Conservation (phyloP, 2,797 vertebrate species). For the Thamnophis elegans region DNA sequence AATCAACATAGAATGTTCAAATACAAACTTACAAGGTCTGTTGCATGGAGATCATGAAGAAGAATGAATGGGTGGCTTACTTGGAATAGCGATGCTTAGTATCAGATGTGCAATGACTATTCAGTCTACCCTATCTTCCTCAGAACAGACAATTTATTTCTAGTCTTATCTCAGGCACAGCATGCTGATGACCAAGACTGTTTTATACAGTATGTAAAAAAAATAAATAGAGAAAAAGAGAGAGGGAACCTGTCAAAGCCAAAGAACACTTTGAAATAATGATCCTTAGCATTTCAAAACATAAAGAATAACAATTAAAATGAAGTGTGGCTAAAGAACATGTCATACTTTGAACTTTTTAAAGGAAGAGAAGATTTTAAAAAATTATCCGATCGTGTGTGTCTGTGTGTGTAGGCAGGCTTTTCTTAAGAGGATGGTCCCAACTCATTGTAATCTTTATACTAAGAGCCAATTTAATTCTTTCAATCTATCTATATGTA, state of each 20-base stretch:
- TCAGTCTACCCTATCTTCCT: background rate
- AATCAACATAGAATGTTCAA: background rate
- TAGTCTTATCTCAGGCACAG: background rate
- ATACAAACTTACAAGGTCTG: background rate
- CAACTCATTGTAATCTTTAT: background rate
- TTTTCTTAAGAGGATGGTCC: background rate
- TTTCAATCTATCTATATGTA: background rate
- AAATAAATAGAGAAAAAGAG: too few species aligned
- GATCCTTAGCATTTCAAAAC: background rate
- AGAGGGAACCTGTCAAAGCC: background rate
- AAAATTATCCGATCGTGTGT: background rate
- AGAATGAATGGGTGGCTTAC: background rate
- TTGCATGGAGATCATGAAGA: background rate
- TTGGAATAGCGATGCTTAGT: background rate
- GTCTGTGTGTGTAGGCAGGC: too few species aligned
- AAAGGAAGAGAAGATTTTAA: background rate
- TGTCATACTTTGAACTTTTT: background rate
- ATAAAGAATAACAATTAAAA: background rate
- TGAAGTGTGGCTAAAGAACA: background rate
- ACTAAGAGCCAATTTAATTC: background rate
- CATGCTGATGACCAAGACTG: background rate
- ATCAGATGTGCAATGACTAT: background rate
- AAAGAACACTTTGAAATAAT: background rate
- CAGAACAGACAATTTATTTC: background rate
- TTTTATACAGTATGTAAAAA: background rate